A percentile compares a stretch with the other conserved stretches of the same genome.
These are phyloP conservation scores for Bucco capensis DNA, from an alignment of 2,113 vertebrate species.

Conservation along the genomic window DNA sequence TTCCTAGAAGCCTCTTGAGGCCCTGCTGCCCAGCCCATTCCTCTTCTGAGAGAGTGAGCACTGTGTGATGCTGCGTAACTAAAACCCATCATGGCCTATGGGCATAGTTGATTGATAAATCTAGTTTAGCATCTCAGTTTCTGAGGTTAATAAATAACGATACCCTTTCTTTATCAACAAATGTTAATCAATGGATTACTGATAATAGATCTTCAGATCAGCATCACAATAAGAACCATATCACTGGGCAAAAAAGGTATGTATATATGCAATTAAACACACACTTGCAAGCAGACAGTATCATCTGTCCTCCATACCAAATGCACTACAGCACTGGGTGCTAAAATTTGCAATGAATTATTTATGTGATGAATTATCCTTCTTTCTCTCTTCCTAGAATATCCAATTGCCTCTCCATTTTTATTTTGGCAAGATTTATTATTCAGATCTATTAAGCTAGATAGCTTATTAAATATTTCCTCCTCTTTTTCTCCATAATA, in stretches of 20 bases:
- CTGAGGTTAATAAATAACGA: not conserved
- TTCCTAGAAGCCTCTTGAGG: not conserved
- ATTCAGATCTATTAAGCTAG: not conserved
- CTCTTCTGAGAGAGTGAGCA: not conserved
- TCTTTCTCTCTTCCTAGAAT: conserved; percentile 14
- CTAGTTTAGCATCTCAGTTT: not conserved
- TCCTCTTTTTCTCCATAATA: not conserved
- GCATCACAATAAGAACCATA: not conserved
- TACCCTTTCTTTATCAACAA: not conserved
- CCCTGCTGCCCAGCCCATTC: not conserved
- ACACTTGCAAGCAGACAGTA: not conserved
- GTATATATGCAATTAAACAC: not conserved
- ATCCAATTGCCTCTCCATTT: conserved; percentile 37
- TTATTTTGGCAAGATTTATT: not conserved
- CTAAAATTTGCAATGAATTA: conserved; percentile 49
- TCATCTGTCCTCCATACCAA: conserved; percentile 12
- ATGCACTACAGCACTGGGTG: not conserved
- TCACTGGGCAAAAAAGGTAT: not conserved
- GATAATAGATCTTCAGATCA: not conserved
- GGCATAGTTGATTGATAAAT: not conserved
- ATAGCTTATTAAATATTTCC: conserved; percentile 7
- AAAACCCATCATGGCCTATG: not conserved
- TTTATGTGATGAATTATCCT: conserved; percentile 37
- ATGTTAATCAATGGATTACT: not conserved
- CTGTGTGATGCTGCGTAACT: not conserved